These are phyloP conservation scores for Pygoscelis adeliae DNA, from an alignment of 2,113 vertebrate genomes.

Conservation along the genomic window DNA sequence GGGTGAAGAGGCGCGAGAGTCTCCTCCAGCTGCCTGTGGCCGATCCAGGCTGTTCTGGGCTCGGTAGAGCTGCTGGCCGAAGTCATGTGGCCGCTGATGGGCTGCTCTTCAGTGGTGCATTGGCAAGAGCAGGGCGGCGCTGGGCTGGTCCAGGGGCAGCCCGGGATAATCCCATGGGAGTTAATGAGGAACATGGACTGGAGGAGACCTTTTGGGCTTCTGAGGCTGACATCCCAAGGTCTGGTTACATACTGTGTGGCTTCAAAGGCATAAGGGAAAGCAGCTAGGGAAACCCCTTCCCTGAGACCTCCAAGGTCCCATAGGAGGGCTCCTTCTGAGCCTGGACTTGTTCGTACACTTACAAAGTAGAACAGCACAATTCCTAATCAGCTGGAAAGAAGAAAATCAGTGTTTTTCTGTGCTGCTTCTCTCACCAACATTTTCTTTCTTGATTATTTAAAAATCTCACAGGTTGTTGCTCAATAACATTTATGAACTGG, in stretches of 20 bases:
- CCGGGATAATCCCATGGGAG: rapidly evolving
- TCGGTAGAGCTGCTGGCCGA: background rate
- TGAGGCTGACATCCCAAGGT: background rate
- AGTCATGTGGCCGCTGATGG: background rate
- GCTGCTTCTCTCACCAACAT: background rate
- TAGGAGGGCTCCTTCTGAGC: background rate
- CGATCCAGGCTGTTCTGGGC: rapidly evolving
- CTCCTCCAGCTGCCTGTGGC: background rate
- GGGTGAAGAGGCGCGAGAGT: background rate
- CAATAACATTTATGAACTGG: background rate
- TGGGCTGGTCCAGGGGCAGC: background rate
- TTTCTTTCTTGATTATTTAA: background rate
- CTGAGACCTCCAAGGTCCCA: background rate
- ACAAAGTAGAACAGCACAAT: background rate
- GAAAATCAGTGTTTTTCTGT: background rate
- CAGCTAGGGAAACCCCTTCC: background rate
- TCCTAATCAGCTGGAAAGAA: background rate
- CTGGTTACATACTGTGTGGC: background rate
- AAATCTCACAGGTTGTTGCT: background rate
- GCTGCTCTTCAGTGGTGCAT: background rate
- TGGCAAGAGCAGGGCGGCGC: background rate
- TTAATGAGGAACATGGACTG: background rate
- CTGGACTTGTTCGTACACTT: background rate
- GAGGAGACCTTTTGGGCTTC: background rate
- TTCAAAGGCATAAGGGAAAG: background rate